Conservation (phyloP, 2,113 vertebrate genomes). For the Thunnus maccoyii region DNA sequence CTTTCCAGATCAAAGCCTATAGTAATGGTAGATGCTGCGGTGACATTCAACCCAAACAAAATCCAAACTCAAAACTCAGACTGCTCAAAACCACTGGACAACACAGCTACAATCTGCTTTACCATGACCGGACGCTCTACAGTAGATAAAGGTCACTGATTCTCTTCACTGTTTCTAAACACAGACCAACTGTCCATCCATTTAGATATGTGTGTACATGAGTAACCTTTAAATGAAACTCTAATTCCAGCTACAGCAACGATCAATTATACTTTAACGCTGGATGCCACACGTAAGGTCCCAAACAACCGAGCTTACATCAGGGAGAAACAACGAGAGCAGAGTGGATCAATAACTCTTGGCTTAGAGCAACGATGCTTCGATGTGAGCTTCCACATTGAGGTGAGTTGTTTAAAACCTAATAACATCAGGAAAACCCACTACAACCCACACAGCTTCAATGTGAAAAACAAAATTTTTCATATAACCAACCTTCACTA, state of each 20-base stretch:
- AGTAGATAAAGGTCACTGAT: conserved; percentile 55
- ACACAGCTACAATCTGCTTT: conserved; percentile 71
- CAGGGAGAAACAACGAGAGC: conserved; percentile 7
- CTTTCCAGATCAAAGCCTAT: conserved; percentile 81
- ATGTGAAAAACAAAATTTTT: too few species aligned
- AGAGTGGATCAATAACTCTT: neutral
- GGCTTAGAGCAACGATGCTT: fast-evolving
- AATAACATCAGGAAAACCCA: neutral
- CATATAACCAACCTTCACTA: neutral
- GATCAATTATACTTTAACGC: conserved; percentile 73
- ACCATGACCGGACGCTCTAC: conserved; percentile 43
- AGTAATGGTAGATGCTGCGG: conserved; percentile 61
- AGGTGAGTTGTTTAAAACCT: conserved; percentile 60
- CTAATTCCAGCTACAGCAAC: conserved; percentile 63
- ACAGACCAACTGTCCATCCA: neutral
- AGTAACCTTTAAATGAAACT: neutral
- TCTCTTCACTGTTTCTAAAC: neutral
- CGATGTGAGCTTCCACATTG: conserved; percentile 5
- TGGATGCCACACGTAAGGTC: conserved; percentile 74
- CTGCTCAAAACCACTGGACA: conserved; percentile 33
- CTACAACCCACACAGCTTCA: too few species aligned
- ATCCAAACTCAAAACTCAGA: conserved; percentile 62
- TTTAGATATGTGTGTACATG: neutral
- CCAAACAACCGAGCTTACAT: conserved; percentile 76
- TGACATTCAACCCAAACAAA: conserved; percentile 63